Evolutionary conservation across 1,140 invertebrate species (phyloP).

Genomic region (Drosophila ogumai): DNA sequence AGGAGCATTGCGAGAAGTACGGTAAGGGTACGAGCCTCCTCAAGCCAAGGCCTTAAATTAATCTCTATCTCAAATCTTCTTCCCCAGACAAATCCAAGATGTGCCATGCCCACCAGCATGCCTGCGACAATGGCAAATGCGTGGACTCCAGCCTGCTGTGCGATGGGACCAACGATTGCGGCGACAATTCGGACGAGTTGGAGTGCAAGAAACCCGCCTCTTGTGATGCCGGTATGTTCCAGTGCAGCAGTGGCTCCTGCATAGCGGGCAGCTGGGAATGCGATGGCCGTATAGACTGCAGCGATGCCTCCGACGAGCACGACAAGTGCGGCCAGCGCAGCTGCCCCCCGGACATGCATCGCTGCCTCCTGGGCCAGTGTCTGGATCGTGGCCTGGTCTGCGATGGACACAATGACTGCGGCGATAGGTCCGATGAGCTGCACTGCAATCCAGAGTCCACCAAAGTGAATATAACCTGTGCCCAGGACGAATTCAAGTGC

Average conservation of each 20-base stretch:
- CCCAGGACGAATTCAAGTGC: conserved; percentile 86
- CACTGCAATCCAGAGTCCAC: conserved; percentile 69
- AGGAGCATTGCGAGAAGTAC: conserved; percentile 87
- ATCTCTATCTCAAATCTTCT: background rate
- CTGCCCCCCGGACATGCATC: conserved; percentile 81
- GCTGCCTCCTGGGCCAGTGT: conserved; percentile 86
- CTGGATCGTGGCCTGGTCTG: conserved; percentile 85
- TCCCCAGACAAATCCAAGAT: conserved; percentile 62
- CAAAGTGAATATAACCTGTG: conserved; percentile 50
- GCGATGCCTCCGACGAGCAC: conserved; percentile 90
- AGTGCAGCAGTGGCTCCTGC: conserved; percentile 88
- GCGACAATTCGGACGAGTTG: conserved; percentile 89
- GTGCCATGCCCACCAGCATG: conserved; percentile 88
- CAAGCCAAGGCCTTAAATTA: background rate
- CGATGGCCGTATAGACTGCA: conserved; percentile 89
- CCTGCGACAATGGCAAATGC: conserved; percentile 94
- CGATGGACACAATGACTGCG: conserved; percentile 86
- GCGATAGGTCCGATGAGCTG: conserved; percentile 86
- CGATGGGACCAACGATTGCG: conserved; percentile 88
- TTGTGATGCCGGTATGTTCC: conserved; percentile 72
- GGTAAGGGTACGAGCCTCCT: conserved; percentile 52
- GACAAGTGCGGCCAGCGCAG: conserved; percentile 85
- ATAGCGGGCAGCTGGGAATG: conserved; percentile 90
- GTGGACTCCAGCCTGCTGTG: conserved; percentile 87
- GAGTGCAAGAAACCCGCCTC: conserved; percentile 85